Percentiles rank a stretch among this genome's conserved stretches.
Evolutionary conservation across 2,113 vertebrate genomes (phyloP).

Genomic region (Ranitomeya variabilis): DNA sequence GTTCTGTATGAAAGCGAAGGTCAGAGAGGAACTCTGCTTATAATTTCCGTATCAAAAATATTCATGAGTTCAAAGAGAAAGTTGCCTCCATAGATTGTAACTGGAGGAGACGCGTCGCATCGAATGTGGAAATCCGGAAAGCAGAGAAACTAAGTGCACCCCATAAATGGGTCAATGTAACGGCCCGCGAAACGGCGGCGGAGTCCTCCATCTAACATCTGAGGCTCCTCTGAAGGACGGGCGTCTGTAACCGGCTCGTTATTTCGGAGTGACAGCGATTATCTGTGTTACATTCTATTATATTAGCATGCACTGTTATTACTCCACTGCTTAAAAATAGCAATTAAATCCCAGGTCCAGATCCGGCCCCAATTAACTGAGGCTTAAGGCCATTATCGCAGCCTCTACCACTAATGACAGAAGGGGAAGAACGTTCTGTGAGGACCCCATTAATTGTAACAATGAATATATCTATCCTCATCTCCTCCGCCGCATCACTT

Average conservation of each 20-base stretch:
- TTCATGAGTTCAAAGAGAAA: constrained; percentile 64
- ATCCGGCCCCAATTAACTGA: not conserved
- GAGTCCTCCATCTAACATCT: not conserved
- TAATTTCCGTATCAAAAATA: constrained; percentile 68
- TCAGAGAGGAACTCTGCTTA: constrained; percentile 59
- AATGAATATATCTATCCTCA: not conserved
- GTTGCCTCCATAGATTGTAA: constrained; percentile 64
- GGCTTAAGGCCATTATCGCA: not conserved
- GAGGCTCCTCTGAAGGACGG: not conserved
- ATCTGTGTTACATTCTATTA: not conserved
- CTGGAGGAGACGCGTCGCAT: constrained; percentile 65
- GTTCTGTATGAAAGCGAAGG: constrained; percentile 61
- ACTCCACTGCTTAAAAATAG: not conserved
- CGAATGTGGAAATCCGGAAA: constrained; percentile 66
- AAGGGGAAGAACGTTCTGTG: not conserved
- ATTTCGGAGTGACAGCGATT: constrained; percentile 29
- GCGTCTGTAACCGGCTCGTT: not conserved
- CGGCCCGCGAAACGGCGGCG: constrained; percentile 60
- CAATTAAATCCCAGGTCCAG: not conserved
- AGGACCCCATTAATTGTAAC: not conserved
- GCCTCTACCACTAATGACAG: not conserved
- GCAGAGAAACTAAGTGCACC: constrained; percentile 53
- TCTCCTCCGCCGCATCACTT: not conserved
- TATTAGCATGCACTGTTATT: not conserved
- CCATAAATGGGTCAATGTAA: constrained; percentile 63